Percentiles rank a stretch among this genome's conserved stretches.
phyloP scores from a whole-genome alignment of 2,888 invertebrate species.

The Synanthedon formicaeformis region DNA sequence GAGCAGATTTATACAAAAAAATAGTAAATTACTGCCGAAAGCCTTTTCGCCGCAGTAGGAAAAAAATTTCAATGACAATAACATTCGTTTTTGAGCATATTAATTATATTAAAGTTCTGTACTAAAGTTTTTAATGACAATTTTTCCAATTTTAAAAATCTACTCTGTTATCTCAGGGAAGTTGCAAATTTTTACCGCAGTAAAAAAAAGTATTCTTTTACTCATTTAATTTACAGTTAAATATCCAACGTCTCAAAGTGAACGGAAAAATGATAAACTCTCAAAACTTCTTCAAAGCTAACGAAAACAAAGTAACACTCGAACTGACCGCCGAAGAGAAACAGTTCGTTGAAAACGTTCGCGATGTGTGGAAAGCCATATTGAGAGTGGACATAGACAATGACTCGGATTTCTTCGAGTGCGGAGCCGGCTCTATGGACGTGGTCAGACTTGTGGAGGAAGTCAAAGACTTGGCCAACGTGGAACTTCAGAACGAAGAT shows the following conservation, averaged over 20 bases:
- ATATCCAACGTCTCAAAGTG: constrained; percentile 80
- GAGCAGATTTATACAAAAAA: too few relatives aligned
- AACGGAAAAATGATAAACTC: constrained; percentile 87
- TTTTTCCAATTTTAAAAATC: too few relatives aligned
- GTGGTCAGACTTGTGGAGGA: constrained; percentile 95
- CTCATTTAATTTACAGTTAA: constrained; percentile 68
- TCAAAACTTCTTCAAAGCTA: constrained; percentile 79
- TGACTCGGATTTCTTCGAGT: constrained; percentile 90
- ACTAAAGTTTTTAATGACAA: too few relatives aligned
- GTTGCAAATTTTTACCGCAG: too few relatives aligned
- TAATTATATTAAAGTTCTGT: too few relatives aligned
- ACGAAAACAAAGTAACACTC: constrained; percentile 63
- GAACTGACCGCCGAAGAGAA: constrained; percentile 82
- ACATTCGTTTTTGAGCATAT: too few relatives aligned
- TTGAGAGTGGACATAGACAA: constrained; percentile 80
- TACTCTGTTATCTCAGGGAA: too few relatives aligned
- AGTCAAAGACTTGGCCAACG: constrained; percentile 81
- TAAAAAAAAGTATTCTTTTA: neutral
- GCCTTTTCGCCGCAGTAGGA: too few relatives aligned
- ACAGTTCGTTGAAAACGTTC: constrained; percentile 72
- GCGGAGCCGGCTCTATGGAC: constrained; percentile 99
- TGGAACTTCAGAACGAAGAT: constrained; percentile 88
- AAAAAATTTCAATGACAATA: too few relatives aligned
- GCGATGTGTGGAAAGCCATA: constrained; percentile 87
- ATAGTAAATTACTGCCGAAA: too few relatives aligned